Conservation (phyloP, 1,140 invertebrate species). For the Calosoma granatense region DNA sequence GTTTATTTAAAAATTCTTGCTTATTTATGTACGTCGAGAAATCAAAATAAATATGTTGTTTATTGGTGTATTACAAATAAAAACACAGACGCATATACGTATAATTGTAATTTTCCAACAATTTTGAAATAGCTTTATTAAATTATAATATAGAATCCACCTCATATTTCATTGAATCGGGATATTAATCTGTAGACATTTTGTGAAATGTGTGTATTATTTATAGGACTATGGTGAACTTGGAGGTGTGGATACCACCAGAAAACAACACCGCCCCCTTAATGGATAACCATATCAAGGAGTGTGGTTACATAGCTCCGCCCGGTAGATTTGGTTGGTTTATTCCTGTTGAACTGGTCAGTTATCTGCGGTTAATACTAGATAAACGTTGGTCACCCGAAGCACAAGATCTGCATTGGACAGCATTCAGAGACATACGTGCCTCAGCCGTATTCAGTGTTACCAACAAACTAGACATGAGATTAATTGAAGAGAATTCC, state of each 20-base stretch:
- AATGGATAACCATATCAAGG: constrained; percentile 38
- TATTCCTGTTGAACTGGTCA: constrained; percentile 40
- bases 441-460: constrained; percentile 38
- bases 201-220: no score
- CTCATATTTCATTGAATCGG: no score
- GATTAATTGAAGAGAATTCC: neutral
- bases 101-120: constrained; percentile 1
- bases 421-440: constrained; percentile 36
- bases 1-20: neutral
- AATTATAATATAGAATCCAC: neutral
- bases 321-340: constrained; percentile 66
- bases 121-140: neutral
- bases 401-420: constrained; percentile 36
- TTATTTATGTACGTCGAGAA: neutral
- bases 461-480: constrained; percentile 21
- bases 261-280: constrained; percentile 40
- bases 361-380: constrained; percentile 24
- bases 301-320: constrained; percentile 48
- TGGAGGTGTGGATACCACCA: constrained; percentile 58
- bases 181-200: no score
- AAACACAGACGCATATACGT: no score
- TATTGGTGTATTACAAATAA: no score
- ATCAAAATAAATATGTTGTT: no score
- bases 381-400: constrained; percentile 14
- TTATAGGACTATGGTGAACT: constrained; percentile 61